Percentiles rank a stretch among this genome's conserved stretches.
Conservation (phyloP, 1,140 invertebrate species). For the Hermatobates lingyangjiaoensis region DNA sequence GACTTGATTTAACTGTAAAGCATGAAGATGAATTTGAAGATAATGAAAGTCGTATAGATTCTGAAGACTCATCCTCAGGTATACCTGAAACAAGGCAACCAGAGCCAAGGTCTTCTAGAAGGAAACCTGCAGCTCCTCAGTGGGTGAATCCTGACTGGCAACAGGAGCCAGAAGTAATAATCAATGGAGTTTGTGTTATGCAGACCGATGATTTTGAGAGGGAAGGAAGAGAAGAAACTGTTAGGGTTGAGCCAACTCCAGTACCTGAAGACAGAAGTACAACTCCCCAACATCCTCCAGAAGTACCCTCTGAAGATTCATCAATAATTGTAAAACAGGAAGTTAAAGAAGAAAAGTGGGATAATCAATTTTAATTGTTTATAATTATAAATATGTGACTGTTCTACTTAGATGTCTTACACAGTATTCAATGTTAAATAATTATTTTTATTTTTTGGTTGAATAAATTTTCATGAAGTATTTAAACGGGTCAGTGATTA, state of each 20-base stretch:
- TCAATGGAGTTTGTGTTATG: conserved; percentile 83
- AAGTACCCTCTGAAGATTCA: conserved; percentile 6
- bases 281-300: conserved; percentile 7
- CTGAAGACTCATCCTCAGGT: conserved; percentile 44
- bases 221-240: conserved; percentile 41
- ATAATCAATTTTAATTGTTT: conserved; percentile 14
- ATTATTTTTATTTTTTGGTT: no score
- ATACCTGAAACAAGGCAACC: conserved; percentile 18
- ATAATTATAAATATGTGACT: background rate
- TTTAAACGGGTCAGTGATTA: no score
- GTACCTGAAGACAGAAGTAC: conserved; percentile 22
- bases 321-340: conserved; percentile 13
- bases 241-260: conserved; percentile 48
- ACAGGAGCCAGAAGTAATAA: conserved; percentile 62
- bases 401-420: no score
- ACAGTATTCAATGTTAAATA: conserved; percentile 3
- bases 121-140: conserved; percentile 87
- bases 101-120: conserved; percentile 27
- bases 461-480: no score
- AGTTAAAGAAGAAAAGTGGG: conserved; percentile 18
- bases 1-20: conserved; percentile 63
- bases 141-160: conserved; percentile 92
- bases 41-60: conserved; percentile 53
- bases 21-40: conserved; percentile 54
- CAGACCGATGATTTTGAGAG: conserved; percentile 50